Evolutionary conservation across 2,113 vertebrate species (phyloP).

Genomic region (Centropus bengalensis): DNA sequence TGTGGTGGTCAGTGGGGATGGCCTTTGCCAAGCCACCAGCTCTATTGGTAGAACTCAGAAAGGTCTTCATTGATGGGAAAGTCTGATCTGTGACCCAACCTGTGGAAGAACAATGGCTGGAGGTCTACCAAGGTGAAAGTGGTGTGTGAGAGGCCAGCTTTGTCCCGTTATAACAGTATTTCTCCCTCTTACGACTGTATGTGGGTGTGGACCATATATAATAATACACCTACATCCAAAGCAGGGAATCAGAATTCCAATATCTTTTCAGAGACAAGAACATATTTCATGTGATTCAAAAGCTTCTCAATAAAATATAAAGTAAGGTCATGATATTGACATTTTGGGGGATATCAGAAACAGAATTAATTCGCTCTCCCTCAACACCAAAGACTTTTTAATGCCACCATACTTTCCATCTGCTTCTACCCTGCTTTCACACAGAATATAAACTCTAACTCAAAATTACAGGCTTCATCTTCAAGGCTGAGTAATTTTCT

Average conservation of each 20-base stretch:
- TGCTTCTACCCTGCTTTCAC: background rate
- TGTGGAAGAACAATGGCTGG: background rate
- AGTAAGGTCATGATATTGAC: background rate
- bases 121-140: background rate
- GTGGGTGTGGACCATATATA: background rate
- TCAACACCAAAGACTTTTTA: background rate
- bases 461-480: background rate
- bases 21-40: background rate
- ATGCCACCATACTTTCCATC: background rate
- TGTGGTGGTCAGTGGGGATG: background rate
- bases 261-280: background rate
- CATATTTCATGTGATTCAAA: background rate
- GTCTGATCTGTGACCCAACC: background rate
- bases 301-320: background rate
- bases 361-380: background rate
- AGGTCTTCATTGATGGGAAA: background rate
- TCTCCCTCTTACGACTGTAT: background rate
- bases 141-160: background rate
- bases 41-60: background rate
- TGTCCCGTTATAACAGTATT: background rate
- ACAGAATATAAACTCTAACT: background rate
- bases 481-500: constrained; percentile 10
- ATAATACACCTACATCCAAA: background rate
- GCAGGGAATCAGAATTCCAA: background rate
- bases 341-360: background rate